Evolutionary conservation across 2,113 vertebrate species (phyloP), one percentile per base, ranked within the genome.

Genomic region (Takifugu flavidus): DNA sequence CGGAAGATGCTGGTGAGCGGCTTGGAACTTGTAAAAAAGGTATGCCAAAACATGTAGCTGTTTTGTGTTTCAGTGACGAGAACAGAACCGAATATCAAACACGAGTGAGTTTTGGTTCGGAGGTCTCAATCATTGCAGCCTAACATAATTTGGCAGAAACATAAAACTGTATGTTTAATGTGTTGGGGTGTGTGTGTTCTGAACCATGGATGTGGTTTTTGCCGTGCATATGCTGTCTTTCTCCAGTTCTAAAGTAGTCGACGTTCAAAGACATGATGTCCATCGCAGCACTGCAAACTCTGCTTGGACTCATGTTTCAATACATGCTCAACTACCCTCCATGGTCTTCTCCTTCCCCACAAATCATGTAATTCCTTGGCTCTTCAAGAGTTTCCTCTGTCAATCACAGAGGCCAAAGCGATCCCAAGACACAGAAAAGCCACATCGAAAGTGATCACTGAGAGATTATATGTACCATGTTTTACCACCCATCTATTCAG

Each of bases 61-160:
- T 47, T 12, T 69, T 69, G 53, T 72, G 83, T 79, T 71, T 53
- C 72, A 75, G 64, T 79, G 55, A 59, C 5, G 26, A 31, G 8
- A 13, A 58, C 53, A 74, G 52, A 47, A 34, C 54, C 67, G 62
- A 62, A 62, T 65, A 63, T 60, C 26, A 74, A 82, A 78, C 60
- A 25, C 27, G 69, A 53, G 53, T 13, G 67, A 70, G 57, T 59
- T 49, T 65, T 70, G 53, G 70, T 62, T 75, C 34, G 54, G 15
- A 61, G 49, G 64, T 80, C 49, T 65, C 49, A 56, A 70, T 81
- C 55, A 59, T 5, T 65, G 61, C 64, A 67, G 34, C 67, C 73
- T 77, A 82, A 79, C 50, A 49, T 69, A 67, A 83, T 82, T 78
- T 85, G 49, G 66, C 62, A 74, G 56, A 52, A 76, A 59, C 50